Base-by-base conservation (phyloP, 2,113 vertebrate genomes). In the Nanorana parkeri region DNA sequence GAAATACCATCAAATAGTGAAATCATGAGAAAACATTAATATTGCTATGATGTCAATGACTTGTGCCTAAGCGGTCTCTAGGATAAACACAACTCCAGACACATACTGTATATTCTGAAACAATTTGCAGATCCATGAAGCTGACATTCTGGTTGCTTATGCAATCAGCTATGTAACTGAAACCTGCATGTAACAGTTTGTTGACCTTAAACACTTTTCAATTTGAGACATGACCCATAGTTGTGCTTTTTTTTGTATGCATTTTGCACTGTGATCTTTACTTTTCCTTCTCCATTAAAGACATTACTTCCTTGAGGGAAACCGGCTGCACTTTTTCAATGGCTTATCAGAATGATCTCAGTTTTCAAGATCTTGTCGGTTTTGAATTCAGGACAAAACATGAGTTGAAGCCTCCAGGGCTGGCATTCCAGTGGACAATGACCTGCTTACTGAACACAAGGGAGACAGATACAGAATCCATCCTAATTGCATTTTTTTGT, bases 381-480 rank as follows among this genome's bases (percentile, higher is more conserved):
- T 28, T 26, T 58, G 28, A 32, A 51, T 66, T 56, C 64, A 82
- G 72, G 64, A 76, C 51, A 68, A 83, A 76, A 66, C 71, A 76
- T 75, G 58, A 75, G 24, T 29, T 36, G 63, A 60, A 60, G 80
- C 80, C 80, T 76, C 63, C 71, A 83, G 80, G 80, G 80, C 51
- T 68, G 21, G 32, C 51, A 76, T 83, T 83, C 80, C 72, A 68
- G 17, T 68, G 72, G 80, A 68, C 71, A 83, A 83, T 83, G 72
- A 60, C 63, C 72, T 47, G 52, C 29, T 68, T 56, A 67, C 16
- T n/a, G 19, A 32, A 67, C 51, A 73, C 7, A 58, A 68, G 60
- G 51, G 58, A 47, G 64, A 51, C 11, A n/a, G n/a, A 66, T 65
- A 47, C 29, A 55, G 24, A 28, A 17, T 20, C 68, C 41, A 51